phyloP scores from a whole-genome alignment of 2,888 invertebrate species.

The Troglohyphantes excavatus region DNA sequence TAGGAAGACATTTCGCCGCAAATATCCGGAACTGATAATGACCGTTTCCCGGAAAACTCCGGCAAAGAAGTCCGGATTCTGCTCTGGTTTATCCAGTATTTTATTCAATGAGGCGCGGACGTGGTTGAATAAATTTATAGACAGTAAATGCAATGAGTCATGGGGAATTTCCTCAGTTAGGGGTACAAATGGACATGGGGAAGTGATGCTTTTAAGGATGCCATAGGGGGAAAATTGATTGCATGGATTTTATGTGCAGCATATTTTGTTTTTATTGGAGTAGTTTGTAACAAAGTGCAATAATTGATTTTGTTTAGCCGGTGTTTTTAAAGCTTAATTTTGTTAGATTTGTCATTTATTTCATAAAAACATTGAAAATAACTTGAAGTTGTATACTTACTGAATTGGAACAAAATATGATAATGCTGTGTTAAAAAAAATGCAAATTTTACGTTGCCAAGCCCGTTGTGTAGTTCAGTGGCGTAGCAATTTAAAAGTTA shows the following conservation, averaged over 20 bases:
- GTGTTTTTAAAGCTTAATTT: no score
- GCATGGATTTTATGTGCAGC: neutral
- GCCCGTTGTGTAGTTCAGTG: no score
- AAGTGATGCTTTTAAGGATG: neutral
- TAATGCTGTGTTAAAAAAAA: no score
- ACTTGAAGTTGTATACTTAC: no score
- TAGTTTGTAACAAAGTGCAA: no score
- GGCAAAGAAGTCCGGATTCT: neutral
- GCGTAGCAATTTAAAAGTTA: no score
- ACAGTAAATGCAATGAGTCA: constrained; percentile 5
- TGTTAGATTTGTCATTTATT: no score
- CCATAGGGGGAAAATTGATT: neutral
- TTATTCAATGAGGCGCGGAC: neutral
- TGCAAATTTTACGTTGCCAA: no score
- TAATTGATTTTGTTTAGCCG: no score
- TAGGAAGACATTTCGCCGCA: neutral
- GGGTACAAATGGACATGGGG: neutral
- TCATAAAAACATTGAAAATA: no score
- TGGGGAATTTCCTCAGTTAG: neutral
- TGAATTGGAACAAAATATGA: no score
- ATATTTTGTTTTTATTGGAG: no score
- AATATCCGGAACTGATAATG: constrained; percentile 2
- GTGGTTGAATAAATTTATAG: neutral
- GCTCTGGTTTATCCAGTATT: neutral
- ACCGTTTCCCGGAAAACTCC: neutral